phyloP scores from a whole-genome alignment of 2,113 vertebrate genomes.

The Onychorhynchus coronatus region DNA sequence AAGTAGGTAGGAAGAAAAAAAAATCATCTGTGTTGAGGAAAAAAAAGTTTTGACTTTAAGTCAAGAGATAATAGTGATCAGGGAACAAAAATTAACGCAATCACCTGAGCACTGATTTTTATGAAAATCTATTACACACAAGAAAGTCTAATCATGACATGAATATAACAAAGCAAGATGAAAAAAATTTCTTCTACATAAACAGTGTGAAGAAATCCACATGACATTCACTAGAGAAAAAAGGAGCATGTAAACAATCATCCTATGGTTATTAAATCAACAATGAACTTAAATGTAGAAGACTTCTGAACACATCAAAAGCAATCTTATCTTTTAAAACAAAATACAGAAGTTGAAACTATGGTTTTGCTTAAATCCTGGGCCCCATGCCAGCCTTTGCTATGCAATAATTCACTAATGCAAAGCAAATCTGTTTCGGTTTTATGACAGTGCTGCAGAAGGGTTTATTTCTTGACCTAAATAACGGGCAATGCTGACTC shows the following conservation, averaged over 20 bases:
- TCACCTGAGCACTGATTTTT: background rate
- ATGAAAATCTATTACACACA: background rate
- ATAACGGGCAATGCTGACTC: background rate
- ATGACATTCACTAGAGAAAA: background rate
- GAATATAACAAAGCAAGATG: background rate
- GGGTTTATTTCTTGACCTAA: background rate
- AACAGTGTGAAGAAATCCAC: background rate
- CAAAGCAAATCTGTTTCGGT: background rate
- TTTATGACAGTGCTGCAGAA: background rate
- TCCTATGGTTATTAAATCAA: background rate
- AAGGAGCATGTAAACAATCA: background rate
- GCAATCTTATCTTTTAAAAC: fast-evolving
- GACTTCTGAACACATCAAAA: background rate
- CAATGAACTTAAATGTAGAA: background rate
- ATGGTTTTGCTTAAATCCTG: background rate
- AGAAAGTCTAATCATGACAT: background rate
- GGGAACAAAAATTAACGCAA: background rate
- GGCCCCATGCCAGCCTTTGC: background rate
- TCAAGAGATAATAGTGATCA: background rate
- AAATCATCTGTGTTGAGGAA: background rate
- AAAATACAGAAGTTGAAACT: background rate
- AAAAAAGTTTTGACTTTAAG: background rate
- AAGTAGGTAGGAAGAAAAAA: background rate
- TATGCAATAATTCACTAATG: background rate
- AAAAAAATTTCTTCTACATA: background rate